Percentiles rank a stretch among this genome's conserved stretches.
These are phyloP conservation scores for Ricordea florida DNA, from an alignment of 92 coral and sea anemone genomes.

Conservation along the genomic window DNA sequence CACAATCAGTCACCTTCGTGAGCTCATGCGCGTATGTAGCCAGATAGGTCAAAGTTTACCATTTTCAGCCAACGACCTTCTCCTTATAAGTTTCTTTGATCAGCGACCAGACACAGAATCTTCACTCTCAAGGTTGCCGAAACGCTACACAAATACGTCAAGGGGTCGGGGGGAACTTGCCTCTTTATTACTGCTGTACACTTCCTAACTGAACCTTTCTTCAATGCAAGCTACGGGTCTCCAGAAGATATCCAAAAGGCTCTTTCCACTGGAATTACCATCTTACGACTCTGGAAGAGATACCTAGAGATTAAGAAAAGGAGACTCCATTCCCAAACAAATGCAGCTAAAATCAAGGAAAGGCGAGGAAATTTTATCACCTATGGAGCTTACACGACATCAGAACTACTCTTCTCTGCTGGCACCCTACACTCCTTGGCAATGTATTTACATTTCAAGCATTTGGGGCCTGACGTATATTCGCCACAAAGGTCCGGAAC, in stretches of 20 bases:
- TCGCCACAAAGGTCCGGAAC: conserved; percentile 19
- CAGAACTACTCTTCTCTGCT: conserved; percentile 32
- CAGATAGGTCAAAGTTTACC: neutral
- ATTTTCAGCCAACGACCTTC: neutral
- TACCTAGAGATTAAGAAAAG: neutral
- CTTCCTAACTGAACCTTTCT: conserved; percentile 10
- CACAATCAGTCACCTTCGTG: conserved; percentile 22
- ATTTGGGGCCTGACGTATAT: neutral
- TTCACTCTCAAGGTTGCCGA: conserved; percentile 22
- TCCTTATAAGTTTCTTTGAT: conserved; percentile 22
- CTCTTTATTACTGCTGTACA: conserved; percentile 14
- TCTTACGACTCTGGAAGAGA: conserved; percentile 32
- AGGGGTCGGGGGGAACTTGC: conserved; percentile 33
- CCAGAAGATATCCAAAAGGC: conserved; percentile 29
- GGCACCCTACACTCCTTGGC: conserved; percentile 33
- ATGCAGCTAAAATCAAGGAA: conserved; percentile 6
- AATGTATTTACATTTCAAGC: conserved; percentile 50
- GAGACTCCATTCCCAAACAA: conserved; percentile 8
- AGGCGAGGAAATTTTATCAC: conserved; percentile 33
- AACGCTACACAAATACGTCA: neutral
- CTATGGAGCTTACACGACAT: conserved; percentile 16
- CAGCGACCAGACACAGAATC: conserved; percentile 34
- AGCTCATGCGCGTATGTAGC: conserved; percentile 3
- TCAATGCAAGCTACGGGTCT: neutral
- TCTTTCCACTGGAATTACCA: conserved; percentile 30